Evolutionary conservation across 2,888 invertebrate species (phyloP).

Genomic region (Tanytarsus gracilentus): DNA sequence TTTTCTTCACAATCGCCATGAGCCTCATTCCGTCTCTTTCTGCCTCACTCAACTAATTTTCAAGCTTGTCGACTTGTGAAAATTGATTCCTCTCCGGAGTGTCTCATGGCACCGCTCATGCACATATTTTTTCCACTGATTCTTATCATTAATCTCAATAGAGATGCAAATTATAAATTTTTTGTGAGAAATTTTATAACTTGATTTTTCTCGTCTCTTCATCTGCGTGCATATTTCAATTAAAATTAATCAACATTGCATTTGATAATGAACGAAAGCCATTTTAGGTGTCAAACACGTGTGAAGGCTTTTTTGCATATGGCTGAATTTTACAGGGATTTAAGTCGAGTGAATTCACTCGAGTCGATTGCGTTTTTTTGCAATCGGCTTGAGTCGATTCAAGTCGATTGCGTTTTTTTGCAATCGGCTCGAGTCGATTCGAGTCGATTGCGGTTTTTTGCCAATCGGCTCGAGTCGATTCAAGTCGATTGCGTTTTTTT

Average conservation of each 20-base stretch:
- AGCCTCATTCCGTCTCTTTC: neutral
- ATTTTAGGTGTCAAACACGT: too few relatives aligned
- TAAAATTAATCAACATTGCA: slow-evolving; percentile 26
- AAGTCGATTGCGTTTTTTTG: neutral
- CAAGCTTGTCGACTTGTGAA: too few relatives aligned
- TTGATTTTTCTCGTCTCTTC: neutral
- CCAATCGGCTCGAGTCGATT: too few relatives aligned
- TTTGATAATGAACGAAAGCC: neutral
- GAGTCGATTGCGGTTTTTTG: too few relatives aligned
- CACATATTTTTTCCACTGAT: too few relatives aligned
- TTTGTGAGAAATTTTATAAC: neutral
- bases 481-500: too few relatives aligned
- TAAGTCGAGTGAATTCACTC: neutral
- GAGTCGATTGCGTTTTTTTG: neutral
- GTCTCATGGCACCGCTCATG: slow-evolving; percentile 25
- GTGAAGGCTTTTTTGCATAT: neutral
- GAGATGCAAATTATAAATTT: neutral
- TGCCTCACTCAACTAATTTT: too few relatives aligned
- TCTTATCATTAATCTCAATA: slow-evolving; percentile 29
- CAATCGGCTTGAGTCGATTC: neutral
- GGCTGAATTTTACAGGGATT: too few relatives aligned
- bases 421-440: too few relatives aligned
- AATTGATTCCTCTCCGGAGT: slow-evolving; percentile 16
- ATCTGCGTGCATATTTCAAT: slow-evolving; percentile 27
- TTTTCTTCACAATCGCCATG: slow-evolving; percentile 21